Evolutionary conservation across 2,797 vertebrate genomes (phyloP).

Genomic region (Chelon auratus): DNA sequence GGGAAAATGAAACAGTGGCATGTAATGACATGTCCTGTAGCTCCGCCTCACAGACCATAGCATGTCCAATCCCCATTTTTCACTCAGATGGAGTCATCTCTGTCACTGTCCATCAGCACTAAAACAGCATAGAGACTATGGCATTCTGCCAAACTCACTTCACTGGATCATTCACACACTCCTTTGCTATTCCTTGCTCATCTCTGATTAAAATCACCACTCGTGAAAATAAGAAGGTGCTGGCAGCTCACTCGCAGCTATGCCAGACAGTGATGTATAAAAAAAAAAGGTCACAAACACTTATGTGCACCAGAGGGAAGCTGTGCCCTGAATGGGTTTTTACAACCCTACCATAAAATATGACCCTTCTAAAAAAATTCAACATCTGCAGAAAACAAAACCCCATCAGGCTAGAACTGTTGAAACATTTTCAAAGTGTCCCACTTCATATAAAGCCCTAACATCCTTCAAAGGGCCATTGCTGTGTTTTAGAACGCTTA

Average conservation of each 20-base stretch:
- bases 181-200: conserved; percentile 57
- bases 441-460: conserved; percentile 36
- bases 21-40: conserved; percentile 72
- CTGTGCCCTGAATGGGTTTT: conserved; percentile 45
- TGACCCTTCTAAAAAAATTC: conserved; percentile 49
- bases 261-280: conserved; percentile 57
- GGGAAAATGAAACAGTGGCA: conserved; percentile 61
- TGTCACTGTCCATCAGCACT: conserved; percentile 70
- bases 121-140: conserved; percentile 42
- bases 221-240: conserved; percentile 51
- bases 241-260: conserved; percentile 64
- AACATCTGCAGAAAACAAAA: conserved; percentile 26
- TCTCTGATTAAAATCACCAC: conserved; percentile 77
- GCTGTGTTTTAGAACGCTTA: conserved; percentile 55
- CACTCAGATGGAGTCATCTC: conserved; percentile 62
- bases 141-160: conserved; percentile 59
- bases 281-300: conserved; percentile 64
- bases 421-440: conserved; percentile 42
- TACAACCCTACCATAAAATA: conserved; percentile 50
- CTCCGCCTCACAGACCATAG: conserved; percentile 56
- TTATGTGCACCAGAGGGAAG: conserved; percentile 47
- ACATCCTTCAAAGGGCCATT: conserved; percentile 47
- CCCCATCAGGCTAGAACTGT: not conserved
- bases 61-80: conserved; percentile 39
- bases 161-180: conserved; percentile 35